Percentiles rank a stretch among this genome's conserved stretches.
Conservation (phyloP, 2,113 vertebrate genomes). For the Neodontobutis hainanensis region DNA sequence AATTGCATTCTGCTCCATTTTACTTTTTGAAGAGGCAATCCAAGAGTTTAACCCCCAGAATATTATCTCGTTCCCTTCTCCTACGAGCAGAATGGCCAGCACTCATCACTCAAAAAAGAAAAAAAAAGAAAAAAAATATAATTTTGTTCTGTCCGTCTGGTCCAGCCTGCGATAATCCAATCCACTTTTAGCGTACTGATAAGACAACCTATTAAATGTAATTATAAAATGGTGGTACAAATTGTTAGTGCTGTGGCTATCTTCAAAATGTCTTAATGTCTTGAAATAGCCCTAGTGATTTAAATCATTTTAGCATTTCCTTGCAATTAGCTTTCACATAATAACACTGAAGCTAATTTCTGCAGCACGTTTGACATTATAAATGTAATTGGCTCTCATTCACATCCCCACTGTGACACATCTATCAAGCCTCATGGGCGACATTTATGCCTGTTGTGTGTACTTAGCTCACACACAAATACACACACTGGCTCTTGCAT, state of each 20-base stretch:
- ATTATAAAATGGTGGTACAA: constrained; percentile 78
- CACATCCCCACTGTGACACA: constrained; percentile 90
- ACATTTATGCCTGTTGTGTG: constrained; percentile 75
- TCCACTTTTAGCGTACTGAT: constrained; percentile 75
- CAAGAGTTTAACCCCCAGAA: constrained; percentile 75
- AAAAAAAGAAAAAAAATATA: constrained; percentile 57
- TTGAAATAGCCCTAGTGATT: constrained; percentile 77
- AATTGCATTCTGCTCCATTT: constrained; percentile 62
- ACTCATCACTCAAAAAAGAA: constrained; percentile 56
- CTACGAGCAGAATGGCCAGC: constrained; percentile 56
- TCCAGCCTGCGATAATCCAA: constrained; percentile 74
- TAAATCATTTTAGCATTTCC: constrained; percentile 81
- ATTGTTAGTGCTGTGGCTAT: constrained; percentile 77
- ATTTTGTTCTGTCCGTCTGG: constrained; percentile 68
- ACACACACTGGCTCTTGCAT: constrained; percentile 22
- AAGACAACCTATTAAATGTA: constrained; percentile 82
- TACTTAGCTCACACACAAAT: constrained; percentile 19
- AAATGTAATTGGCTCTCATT: constrained; percentile 96
- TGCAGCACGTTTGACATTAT: constrained; percentile 96
- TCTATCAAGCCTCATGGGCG: constrained; percentile 87
- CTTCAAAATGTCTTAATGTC: constrained; percentile 80
- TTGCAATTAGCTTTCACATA: constrained; percentile 80
- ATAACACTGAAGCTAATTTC: constrained; percentile 86
- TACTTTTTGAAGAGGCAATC: constrained; percentile 76
- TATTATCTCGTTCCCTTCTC: constrained; percentile 68